These are phyloP conservation scores for Erebia aethiops DNA, from an alignment of 2,888 invertebrate genomes.

Conservation along the genomic window DNA sequence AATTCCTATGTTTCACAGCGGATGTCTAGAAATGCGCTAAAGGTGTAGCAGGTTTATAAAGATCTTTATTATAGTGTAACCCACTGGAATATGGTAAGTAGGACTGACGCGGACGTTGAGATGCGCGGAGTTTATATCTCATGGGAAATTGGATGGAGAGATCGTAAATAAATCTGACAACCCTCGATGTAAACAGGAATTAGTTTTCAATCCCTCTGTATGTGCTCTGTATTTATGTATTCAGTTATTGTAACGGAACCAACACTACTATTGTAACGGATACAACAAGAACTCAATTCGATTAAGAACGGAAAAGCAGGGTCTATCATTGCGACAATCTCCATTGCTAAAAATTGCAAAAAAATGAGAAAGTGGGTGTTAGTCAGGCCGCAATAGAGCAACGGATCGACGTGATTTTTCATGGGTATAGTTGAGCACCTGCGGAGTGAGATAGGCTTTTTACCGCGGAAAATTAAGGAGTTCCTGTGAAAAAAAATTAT, in stretches of 20 bases:
- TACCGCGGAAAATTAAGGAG: too few relatives aligned
- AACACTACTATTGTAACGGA: neutral
- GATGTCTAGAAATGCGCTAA: too few relatives aligned
- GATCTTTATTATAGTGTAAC: neutral
- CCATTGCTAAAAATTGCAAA: too few relatives aligned
- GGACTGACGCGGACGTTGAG: neutral
- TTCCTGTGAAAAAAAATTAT: too few relatives aligned
- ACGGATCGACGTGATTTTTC: too few relatives aligned
- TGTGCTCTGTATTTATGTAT: neutral
- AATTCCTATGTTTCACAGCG: too few relatives aligned
- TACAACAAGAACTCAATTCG: neutral
- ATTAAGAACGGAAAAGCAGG: too few relatives aligned
- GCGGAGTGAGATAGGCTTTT: too few relatives aligned
- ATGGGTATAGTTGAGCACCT: too few relatives aligned
- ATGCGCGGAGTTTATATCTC: neutral
- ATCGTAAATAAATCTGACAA: conserved; percentile 10
- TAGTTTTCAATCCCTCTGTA: neutral
- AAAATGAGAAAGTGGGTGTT: too few relatives aligned
- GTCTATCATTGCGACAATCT: neutral
- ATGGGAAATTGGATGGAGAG: conserved; percentile 7
- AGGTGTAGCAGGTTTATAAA: too few relatives aligned
- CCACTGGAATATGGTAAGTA: neutral
- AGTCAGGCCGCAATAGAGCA: too few relatives aligned
- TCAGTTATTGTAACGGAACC: neutral
- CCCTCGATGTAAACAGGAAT: conserved; percentile 1